phyloP scores from a whole-genome alignment of 1,140 invertebrate genomes.

The Portunus trituberculatus region DNA sequence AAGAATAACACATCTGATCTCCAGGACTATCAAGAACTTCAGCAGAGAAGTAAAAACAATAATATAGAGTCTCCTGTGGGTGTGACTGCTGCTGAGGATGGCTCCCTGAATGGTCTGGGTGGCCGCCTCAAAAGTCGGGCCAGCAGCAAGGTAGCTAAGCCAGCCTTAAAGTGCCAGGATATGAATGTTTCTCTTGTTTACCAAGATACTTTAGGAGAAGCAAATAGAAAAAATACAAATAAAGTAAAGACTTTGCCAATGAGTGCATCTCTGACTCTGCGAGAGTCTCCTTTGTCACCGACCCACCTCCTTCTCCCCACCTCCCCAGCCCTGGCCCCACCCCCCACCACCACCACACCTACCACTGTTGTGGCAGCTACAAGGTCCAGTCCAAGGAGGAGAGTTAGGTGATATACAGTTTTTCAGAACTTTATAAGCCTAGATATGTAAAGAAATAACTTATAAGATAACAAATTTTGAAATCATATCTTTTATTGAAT shows the following conservation, averaged over 20 bases:
- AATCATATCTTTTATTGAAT: neutral
- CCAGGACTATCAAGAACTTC: slow-evolving; percentile 50
- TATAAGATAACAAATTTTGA: neutral
- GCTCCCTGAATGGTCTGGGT: slow-evolving; percentile 51
- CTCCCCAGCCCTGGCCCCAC: slow-evolving; percentile 14
- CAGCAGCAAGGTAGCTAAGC: slow-evolving; percentile 48
- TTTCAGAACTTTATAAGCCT: slow-evolving; percentile 33
- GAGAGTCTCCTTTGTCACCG: slow-evolving; percentile 38
- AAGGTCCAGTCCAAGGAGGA: slow-evolving; percentile 54
- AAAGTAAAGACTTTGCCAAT: slow-evolving; percentile 44
- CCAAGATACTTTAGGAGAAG: slow-evolving; percentile 54
- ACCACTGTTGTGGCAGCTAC: slow-evolving; percentile 23
- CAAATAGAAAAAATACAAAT: slow-evolving; percentile 37
- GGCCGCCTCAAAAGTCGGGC: slow-evolving; percentile 44
- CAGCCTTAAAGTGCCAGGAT: slow-evolving; percentile 62
- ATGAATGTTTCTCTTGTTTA: slow-evolving; percentile 53
- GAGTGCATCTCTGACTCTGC: slow-evolving; percentile 16
- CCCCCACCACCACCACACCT: slow-evolving; percentile 30
- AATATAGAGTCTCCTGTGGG: slow-evolving; percentile 32
- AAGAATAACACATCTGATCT: slow-evolving; percentile 35
- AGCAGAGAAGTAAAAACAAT: neutral
- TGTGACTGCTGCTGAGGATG: slow-evolving; percentile 40
- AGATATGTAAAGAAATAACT: neutral
- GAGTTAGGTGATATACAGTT: slow-evolving; percentile 62
- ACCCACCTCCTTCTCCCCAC: neutral